Evolutionary conservation across 2,888 invertebrate genomes (phyloP).

Genomic region (Melinaea marsaeus): DNA sequence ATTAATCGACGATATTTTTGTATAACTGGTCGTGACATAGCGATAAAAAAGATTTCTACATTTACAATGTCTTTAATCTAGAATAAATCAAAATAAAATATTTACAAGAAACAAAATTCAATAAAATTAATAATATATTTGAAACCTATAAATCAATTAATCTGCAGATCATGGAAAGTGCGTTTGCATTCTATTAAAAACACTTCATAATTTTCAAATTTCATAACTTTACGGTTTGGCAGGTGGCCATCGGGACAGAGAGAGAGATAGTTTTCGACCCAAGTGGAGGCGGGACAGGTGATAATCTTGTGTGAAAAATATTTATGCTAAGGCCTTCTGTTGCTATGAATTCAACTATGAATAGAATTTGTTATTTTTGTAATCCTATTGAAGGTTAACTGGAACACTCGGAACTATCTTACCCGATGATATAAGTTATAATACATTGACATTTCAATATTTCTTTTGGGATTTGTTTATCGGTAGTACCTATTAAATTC

Average conservation of each 20-base stretch:
- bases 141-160: neutral
- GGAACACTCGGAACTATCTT: constrained; percentile 15
- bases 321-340: constrained; percentile 73
- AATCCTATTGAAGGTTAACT: constrained; percentile 62
- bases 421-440: no score
- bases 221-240: constrained; percentile 70
- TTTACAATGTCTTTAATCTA: no score
- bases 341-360: constrained; percentile 66
- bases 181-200: constrained; percentile 48
- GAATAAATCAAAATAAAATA: neutral
- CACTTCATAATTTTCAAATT: constrained; percentile 70
- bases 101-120: neutral
- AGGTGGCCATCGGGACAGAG: constrained; percentile 57
- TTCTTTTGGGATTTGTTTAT: no score
- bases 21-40: no score
- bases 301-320: constrained; percentile 75
- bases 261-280: constrained; percentile 53
- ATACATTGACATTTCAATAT: no score
- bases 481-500: no score
- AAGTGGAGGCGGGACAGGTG: constrained; percentile 66
- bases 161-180: constrained; percentile 28
- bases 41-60: neutral
- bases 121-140: neutral
- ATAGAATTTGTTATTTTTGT: constrained; percentile 66
- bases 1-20: no score